Percentiles rank a stretch among this genome's conserved stretches.
These are phyloP conservation scores for Sphyrna mokarran DNA, from an alignment of 2,113 vertebrate genomes.

Conservation along the genomic window DNA sequence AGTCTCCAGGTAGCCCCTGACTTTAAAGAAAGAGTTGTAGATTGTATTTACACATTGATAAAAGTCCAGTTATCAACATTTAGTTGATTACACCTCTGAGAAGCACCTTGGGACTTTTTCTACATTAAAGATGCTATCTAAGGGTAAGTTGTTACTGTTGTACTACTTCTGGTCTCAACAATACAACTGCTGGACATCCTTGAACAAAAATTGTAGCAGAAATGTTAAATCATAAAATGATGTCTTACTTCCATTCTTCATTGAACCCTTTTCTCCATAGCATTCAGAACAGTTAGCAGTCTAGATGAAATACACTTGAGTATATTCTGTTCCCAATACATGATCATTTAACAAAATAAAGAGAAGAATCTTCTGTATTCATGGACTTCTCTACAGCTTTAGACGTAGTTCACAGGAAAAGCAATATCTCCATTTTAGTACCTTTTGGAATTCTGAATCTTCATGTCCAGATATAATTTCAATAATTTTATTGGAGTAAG, in stretches of 20 bases:
- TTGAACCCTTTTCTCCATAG: not conserved
- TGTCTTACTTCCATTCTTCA: constrained; percentile 9
- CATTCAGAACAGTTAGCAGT: not conserved
- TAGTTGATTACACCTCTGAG: not conserved
- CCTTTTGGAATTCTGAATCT: constrained; percentile 22
- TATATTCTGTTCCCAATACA: not conserved
- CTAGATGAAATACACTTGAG: not conserved
- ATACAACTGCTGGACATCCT: not conserved
- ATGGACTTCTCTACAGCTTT: constrained; percentile 5
- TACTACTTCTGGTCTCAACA: constrained; percentile 7
- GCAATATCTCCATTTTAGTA: constrained; percentile 13
- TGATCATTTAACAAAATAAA: not conserved
- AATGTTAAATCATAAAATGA: not conserved
- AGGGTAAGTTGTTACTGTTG: not conserved
- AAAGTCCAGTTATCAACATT: constrained; percentile 2
- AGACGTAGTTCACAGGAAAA: constrained; percentile 14
- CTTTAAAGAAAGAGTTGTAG: constrained; percentile 25
- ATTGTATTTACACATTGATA: not conserved
- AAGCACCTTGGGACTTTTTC: constrained; percentile 10
- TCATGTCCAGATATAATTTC: constrained; percentile 19
- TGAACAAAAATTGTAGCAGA: not conserved
- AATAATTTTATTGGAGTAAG: not conserved
- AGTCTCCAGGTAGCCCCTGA: constrained; percentile 15
- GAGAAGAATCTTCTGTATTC: not conserved
- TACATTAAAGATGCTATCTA: not conserved